Conservation (phyloP, 2,797 vertebrate species). For the Enteromius paludinosus region DNA sequence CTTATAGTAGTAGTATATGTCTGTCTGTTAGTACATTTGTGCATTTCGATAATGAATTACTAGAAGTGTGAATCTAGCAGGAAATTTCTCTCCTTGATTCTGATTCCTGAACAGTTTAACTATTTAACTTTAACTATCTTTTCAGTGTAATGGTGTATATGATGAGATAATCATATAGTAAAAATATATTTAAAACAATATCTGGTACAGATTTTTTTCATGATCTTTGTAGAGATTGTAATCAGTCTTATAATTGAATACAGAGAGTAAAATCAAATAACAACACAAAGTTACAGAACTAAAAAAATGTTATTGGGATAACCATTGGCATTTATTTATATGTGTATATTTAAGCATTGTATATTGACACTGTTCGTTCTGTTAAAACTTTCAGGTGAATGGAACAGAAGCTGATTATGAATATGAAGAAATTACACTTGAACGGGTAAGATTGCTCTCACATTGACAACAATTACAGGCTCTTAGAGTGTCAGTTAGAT, state of each 20-base stretch:
- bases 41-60: no score
- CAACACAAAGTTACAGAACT: background rate
- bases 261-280: background rate
- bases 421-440: conserved; percentile 98
- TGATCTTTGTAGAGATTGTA: background rate
- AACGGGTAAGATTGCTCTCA: conserved; percentile 82
- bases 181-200: background rate
- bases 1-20: background rate
- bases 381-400: conserved; percentile 83
- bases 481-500: conserved; percentile 6
- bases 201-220: background rate
- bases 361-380: conserved; percentile 4
- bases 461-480: background rate
- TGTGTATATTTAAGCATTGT: background rate
- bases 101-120: background rate
- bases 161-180: background rate
- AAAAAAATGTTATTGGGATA: background rate
- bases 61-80: background rate
- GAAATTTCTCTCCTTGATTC: background rate
- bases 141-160: background rate
- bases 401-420: conserved; percentile 97
- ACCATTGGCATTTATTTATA: background rate
- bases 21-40: background rate
- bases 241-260: background rate
- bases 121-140: background rate